Evolutionary conservation across 2,113 vertebrate species (phyloP), one percentile per base, ranked within the genome.

Genomic region (Gavia stellata): DNA sequence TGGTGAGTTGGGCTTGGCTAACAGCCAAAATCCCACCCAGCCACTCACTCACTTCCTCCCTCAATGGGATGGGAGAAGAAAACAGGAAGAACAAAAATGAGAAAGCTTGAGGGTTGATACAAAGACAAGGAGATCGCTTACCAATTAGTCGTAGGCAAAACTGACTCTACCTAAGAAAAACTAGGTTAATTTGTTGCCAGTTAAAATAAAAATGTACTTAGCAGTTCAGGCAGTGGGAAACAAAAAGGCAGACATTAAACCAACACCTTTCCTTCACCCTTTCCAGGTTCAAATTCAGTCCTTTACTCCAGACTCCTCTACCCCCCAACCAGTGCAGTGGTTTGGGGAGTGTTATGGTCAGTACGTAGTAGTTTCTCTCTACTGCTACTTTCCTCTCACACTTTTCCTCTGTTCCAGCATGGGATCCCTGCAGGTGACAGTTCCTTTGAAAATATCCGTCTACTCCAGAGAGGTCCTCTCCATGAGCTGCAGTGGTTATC

Each of bases 371-470:
- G 19, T 25, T 88, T 82, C 44, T 59, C 7, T 65, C 26, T 56
- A 14, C 20, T 74, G 7, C 10, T 62, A 1, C 23, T 83, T 86
- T 71, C 29, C 31, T 84, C 38, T 88, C 19, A 42, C 3, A 19
- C 3, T 45, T 88, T 66, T 50, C 4, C 45, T 47, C 21, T 72
- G 10, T 58, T 66, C 66, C 42, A 75, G 14, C 1, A 2, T 53
- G n/a, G 5, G 8, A 1, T 86, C 21, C 4, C 14, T 10, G 1
- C 24, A 47, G 13, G 7, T 12, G 7, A 71, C 3, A 29, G 6
- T 44, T 74, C 36, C 44, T 84, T 61, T 50, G 44, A 19, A 29
- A 33, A 68, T 49, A 71, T 16, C 26, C 8, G 11, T 25, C 24
- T 79, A 17, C 29, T 86, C 7, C 45, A 52, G 29, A 1, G 2